These are phyloP conservation scores for Eulithis prunata DNA, from an alignment of 2,888 invertebrate genomes.

Conservation along the genomic window DNA sequence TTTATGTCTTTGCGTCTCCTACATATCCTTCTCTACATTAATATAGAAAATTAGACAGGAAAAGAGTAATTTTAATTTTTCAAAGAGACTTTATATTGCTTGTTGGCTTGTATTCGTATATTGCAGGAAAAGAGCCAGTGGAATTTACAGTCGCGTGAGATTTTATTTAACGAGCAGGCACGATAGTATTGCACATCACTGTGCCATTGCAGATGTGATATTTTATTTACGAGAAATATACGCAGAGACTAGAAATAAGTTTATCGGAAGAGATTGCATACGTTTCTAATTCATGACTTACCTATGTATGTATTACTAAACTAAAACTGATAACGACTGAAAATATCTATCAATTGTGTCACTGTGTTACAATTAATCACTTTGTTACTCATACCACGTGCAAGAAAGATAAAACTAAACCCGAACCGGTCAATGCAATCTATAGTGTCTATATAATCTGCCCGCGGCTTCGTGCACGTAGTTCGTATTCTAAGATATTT, in stretches of 20 bases:
- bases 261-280: neutral
- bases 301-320: too few relatives aligned
- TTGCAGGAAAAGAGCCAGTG: slow-evolving; percentile 4
- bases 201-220: slow-evolving; percentile 20
- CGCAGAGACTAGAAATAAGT: slow-evolving; percentile 3
- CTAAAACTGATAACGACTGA: neutral
- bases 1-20: slow-evolving; percentile 1
- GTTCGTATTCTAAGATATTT: too few relatives aligned
- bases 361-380: slow-evolving; percentile 5
- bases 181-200: slow-evolving; percentile 14
- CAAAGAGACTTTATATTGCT: slow-evolving; percentile 7
- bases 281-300: neutral
- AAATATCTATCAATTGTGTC: neutral
- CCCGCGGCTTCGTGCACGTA: neutral
- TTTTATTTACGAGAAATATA: slow-evolving; percentile 10
- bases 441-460: slow-evolving; percentile 1
- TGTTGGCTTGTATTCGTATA: slow-evolving; percentile 7
- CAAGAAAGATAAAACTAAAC: slow-evolving; percentile 6
- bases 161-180: slow-evolving; percentile 22
- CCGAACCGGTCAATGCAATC: slow-evolving; percentile 3
- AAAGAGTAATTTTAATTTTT: neutral
- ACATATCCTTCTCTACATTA: neutral
- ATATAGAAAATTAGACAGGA: neutral
- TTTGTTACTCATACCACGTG: slow-evolving; percentile 14
- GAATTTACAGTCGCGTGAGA: slow-evolving; percentile 11